A percentile compares a stretch with the other conserved stretches of the same genome.
phyloP scores from a whole-genome alignment of 2,797 vertebrate species.

The Euphonia xanthogaster region DNA sequence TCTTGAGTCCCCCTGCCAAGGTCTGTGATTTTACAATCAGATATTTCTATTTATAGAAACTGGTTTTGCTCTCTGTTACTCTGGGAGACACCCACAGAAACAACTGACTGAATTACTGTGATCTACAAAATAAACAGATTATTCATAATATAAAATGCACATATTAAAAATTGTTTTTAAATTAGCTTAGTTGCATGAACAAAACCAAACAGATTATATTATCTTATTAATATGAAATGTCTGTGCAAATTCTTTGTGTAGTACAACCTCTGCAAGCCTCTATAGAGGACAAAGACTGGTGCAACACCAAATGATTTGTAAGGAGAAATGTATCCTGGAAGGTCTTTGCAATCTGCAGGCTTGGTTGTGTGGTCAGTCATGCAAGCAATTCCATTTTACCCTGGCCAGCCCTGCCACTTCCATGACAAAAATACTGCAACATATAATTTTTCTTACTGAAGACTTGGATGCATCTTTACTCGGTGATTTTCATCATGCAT shows the following conservation, averaged over 20 bases:
- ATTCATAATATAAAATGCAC: background rate
- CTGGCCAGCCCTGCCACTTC: background rate
- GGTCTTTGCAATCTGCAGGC: background rate
- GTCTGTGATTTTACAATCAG: constrained; percentile 27
- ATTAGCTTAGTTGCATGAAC: background rate
- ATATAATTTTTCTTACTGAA: background rate
- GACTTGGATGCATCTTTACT: background rate
- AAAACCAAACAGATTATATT: background rate
- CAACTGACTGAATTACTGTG: background rate
- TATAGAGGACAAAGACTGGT: constrained; percentile 5
- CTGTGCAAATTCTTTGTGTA: background rate
- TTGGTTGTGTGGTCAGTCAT: background rate
- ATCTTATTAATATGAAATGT: background rate
- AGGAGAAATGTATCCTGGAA: background rate
- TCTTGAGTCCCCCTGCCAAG: background rate
- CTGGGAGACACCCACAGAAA: background rate
- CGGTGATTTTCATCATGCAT: background rate
- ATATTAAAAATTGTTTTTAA: background rate
- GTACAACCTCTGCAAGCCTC: background rate
- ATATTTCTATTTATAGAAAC: constrained; percentile 21
- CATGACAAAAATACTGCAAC: background rate
- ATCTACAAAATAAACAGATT: background rate
- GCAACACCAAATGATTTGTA: background rate
- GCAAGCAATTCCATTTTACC: background rate
- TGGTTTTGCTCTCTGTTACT: background rate